Percentiles rank a stretch among this genome's conserved stretches.
Conservation (phyloP, 1,140 invertebrate species). For the Sycobia sp. region DNA sequence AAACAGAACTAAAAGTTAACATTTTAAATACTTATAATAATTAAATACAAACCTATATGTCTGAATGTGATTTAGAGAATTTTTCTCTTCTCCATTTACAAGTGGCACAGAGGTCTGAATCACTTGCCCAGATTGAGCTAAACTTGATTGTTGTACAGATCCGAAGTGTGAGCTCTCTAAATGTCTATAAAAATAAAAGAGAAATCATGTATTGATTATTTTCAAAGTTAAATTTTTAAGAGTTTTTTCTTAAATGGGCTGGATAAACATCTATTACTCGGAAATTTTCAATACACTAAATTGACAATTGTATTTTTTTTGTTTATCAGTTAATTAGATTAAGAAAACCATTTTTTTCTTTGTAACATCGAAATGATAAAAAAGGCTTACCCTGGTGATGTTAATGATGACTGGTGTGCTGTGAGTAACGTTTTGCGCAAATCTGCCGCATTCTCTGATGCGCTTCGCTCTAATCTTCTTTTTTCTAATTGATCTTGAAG, state of each 20-base stretch:
- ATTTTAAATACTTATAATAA: background rate
- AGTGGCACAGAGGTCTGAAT: slow-evolving; percentile 51
- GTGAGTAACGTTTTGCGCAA: slow-evolving; percentile 49
- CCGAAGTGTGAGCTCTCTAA: slow-evolving; percentile 49
- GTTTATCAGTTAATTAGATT: background rate
- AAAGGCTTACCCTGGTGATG: slow-evolving; percentile 50
- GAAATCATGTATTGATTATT: slow-evolving; percentile 37
- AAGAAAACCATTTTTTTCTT: background rate
- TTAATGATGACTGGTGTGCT: slow-evolving; percentile 50
- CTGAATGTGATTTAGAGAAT: slow-evolving; percentile 76
- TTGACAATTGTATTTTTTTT: no score
- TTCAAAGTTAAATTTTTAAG: background rate
- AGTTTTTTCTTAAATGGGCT: no score
- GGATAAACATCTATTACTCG: no score
- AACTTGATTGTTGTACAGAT: slow-evolving; percentile 42
- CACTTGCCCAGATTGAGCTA: slow-evolving; percentile 46
- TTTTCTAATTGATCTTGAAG: slow-evolving; percentile 57
- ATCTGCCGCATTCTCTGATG: slow-evolving; percentile 53
- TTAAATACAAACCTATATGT: slow-evolving; percentile 78
- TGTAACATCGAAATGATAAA: background rate
- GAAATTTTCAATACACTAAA: no score
- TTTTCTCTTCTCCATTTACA: slow-evolving; percentile 70
- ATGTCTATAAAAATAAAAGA: slow-evolving; percentile 49
- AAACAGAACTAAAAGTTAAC: background rate
- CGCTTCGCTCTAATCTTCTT: slow-evolving; percentile 51